Conservation (phyloP, 2,113 vertebrate species). For the Romanogobio albipinnatus region DNA sequence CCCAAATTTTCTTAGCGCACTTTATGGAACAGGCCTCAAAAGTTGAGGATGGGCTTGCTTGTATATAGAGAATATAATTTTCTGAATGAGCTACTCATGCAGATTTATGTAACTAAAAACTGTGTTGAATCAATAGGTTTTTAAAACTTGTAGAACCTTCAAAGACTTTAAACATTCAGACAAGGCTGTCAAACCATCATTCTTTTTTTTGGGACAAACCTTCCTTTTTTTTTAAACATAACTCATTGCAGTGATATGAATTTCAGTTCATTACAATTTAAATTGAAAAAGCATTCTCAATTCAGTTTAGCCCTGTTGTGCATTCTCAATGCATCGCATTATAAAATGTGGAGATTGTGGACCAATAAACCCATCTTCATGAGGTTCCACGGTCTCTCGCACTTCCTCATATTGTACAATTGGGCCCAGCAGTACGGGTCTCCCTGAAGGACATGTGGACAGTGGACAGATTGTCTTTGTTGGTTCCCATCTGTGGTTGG, state of each 20-base stretch:
- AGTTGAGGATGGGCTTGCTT: no score
- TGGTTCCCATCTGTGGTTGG: slow-evolving; percentile 33
- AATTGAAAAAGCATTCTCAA: background rate
- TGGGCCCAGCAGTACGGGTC: background rate
- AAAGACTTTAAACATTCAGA: background rate
- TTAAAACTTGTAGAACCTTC: background rate
- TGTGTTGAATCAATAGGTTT: no score
- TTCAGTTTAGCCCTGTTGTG: background rate
- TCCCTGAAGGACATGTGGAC: slow-evolving; percentile 36
- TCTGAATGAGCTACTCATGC: no score
- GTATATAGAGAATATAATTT: no score
- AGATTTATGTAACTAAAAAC: no score
- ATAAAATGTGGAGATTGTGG: background rate
- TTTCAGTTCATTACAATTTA: background rate
- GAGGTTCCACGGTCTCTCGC: background rate
- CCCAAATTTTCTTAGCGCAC: no score
- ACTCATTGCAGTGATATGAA: background rate
- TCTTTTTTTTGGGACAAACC: background rate
- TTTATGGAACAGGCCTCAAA: no score
- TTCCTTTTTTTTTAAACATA: background rate
- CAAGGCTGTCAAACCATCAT: background rate
- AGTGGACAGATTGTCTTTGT: slow-evolving; percentile 40
- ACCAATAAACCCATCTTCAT: background rate
- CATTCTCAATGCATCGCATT: no score
- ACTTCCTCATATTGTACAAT: slow-evolving; percentile 7